These are phyloP conservation scores for Cassiopea andromeda DNA, from an alignment of 30 jellyfish, hydroid and myxozoan species.

Conservation along the genomic window DNA sequence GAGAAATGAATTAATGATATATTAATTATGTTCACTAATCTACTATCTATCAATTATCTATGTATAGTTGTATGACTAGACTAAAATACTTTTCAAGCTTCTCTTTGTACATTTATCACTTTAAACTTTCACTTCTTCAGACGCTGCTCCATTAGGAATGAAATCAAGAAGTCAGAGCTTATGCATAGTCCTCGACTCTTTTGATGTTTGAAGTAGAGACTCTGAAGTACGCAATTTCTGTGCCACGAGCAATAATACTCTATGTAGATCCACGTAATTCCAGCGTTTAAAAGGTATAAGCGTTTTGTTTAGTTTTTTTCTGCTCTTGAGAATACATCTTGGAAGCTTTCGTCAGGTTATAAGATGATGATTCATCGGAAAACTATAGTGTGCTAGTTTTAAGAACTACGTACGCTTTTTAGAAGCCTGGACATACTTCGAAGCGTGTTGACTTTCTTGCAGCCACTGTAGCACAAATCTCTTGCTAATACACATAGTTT, in stretches of 20 bases:
- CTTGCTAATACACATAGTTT: constrained; percentile 33
- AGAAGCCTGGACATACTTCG: not conserved
- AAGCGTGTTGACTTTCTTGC: not conserved
- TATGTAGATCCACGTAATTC: too few relatives aligned
- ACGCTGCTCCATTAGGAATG: not conserved
- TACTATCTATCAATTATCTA: too few relatives aligned
- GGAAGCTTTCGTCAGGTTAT: not conserved
- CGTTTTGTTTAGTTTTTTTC: not conserved
- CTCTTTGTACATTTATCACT: not conserved
- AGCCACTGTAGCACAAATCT: not conserved
- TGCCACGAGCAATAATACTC: not conserved
- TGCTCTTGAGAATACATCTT: not conserved
- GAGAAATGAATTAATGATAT: not conserved
- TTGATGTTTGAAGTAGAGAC: not conserved
- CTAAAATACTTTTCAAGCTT: not conserved
- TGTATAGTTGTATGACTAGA: too few relatives aligned
- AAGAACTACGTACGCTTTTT: not conserved
- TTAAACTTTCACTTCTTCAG: not conserved
- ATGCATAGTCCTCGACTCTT: not conserved
- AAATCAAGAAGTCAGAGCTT: not conserved
- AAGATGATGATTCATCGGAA: too few relatives aligned
- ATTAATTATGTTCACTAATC: too few relatives aligned
- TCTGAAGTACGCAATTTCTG: not conserved
- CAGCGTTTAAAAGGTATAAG: too few relatives aligned
- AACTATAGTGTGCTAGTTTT: not conserved